Evolutionary conservation across 1,140 invertebrate species (phyloP).

Genomic region (Drosophila tristis): DNA sequence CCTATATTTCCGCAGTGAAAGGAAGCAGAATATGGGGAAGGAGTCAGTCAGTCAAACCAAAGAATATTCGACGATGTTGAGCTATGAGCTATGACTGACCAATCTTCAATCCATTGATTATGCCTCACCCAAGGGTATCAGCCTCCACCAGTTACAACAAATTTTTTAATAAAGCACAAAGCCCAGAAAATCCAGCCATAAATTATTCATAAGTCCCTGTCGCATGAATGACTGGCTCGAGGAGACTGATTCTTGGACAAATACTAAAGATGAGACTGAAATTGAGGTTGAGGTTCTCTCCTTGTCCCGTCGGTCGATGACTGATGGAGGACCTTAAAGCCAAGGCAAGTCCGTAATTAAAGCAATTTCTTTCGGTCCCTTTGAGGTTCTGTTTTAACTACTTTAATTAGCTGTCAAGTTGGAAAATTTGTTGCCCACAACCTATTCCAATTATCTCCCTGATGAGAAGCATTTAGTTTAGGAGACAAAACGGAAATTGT

Average conservation of each 20-base stretch:
- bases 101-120: no score
- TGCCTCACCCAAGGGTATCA: slow-evolving; percentile 4
- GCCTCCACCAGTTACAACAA: background rate
- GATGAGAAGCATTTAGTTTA: slow-evolving; percentile 21
- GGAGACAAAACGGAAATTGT: slow-evolving; percentile 1
- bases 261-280: no score
- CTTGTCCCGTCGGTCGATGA: slow-evolving; percentile 8
- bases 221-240: slow-evolving; percentile 16
- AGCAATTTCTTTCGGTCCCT: slow-evolving; percentile 18
- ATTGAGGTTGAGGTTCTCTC: background rate
- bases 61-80: no score
- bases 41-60: no score
- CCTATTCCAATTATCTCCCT: slow-evolving; percentile 28
- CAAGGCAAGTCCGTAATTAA: slow-evolving; percentile 29
- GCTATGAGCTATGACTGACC: no score
- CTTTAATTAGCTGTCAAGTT: slow-evolving; percentile 26
- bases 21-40: no score
- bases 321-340: slow-evolving; percentile 24
- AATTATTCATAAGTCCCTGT: slow-evolving; percentile 59
- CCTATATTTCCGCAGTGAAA: no score
- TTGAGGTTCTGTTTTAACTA: slow-evolving; percentile 17
- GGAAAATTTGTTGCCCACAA: slow-evolving; percentile 15
- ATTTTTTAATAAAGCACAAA: slow-evolving; percentile 50
- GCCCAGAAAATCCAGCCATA: slow-evolving; percentile 39
- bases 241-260: background rate